Conservation (phyloP, 1,140 invertebrate genomes). For the Mizuhopecten yessoensis region DNA sequence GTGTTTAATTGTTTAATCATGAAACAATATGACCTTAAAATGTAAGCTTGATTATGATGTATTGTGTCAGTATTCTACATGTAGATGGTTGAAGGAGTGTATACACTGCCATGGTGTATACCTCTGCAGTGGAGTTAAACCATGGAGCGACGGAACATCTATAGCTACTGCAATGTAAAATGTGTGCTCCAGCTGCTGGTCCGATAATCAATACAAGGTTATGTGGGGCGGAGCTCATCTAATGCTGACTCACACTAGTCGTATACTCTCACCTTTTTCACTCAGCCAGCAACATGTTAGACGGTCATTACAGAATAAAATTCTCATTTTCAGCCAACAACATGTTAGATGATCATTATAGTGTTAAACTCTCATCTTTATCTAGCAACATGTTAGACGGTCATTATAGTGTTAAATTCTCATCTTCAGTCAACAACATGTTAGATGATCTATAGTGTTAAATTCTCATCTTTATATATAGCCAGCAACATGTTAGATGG, state of each 20-base stretch:
- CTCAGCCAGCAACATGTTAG: background rate
- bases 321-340: background rate
- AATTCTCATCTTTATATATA: background rate
- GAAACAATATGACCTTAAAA: no score
- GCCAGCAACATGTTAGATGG: background rate
- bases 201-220: constrained; percentile 28
- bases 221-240: background rate
- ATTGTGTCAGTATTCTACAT: no score
- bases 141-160: no score
- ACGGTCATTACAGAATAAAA: no score
- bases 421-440: background rate
- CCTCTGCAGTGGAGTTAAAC: no score
- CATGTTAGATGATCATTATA: no score
- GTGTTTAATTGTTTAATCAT: no score
- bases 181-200: constrained; percentile 11
- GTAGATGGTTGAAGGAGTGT: no score
- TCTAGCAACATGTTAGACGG: background rate
- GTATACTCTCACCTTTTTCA: background rate
- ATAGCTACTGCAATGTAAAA: constrained; percentile 30
- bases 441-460: no score
- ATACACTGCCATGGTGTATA: no score
- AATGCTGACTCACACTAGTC: background rate
- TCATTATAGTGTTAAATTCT: no score
- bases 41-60: no score
- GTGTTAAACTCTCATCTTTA: background rate